Evolutionary conservation across 2,113 vertebrate species (phyloP).

Genomic region (Neopipo cinnamomea): DNA sequence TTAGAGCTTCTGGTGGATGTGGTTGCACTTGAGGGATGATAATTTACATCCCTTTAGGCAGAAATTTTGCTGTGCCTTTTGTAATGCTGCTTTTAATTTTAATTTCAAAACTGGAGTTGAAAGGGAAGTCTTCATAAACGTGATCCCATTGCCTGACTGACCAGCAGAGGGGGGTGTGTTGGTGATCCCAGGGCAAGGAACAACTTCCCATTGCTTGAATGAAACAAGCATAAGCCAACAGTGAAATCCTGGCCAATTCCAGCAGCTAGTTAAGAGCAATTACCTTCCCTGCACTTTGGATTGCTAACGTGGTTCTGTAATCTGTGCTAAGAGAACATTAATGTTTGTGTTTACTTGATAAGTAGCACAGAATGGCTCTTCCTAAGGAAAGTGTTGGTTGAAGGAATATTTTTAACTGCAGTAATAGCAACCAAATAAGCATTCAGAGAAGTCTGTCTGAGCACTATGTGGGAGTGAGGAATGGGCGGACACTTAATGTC

Average conservation of each 20-base stretch:
- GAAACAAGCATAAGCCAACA: neutral
- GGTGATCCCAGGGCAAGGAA: neutral
- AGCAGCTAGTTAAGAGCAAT: neutral
- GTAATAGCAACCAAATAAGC: neutral
- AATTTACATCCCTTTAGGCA: neutral
- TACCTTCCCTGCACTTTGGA: neutral
- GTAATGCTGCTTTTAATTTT: neutral
- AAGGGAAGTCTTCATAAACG: neutral
- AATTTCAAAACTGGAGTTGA: neutral
- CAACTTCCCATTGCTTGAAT: neutral
- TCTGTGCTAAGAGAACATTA: neutral
- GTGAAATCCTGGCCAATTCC: neutral
- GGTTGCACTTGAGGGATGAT: neutral
- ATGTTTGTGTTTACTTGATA: neutral
- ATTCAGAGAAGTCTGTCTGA: neutral
- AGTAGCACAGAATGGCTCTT: neutral
- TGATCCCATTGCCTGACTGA: neutral
- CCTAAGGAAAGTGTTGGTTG: neutral
- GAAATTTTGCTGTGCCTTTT: neutral
- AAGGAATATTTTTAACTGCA: neutral
- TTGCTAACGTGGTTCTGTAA: neutral
- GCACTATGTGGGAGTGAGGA: neutral
- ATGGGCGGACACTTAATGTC: neutral
- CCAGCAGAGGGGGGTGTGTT: slow-evolving; percentile 24
- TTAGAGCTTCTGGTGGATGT: neutral